Evolutionary conservation across 2,113 vertebrate species (phyloP).

Genomic region (Gobius niger): DNA sequence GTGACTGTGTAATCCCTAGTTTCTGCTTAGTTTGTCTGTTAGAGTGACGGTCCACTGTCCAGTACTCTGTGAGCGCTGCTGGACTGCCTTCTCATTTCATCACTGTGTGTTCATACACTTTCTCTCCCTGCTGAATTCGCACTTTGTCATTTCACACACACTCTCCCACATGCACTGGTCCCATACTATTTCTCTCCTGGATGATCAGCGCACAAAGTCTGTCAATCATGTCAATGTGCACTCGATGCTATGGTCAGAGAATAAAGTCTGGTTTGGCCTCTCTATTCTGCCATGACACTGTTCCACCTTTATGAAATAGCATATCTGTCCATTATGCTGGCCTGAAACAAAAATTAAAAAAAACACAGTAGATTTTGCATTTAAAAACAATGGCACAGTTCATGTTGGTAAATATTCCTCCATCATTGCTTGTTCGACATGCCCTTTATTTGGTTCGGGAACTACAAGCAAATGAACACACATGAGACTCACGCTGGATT

Average conservation of each 20-base stretch:
- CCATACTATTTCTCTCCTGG: constrained; percentile 57
- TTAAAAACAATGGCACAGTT: too few relatives aligned
- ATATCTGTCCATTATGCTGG: background rate
- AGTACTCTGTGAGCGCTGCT: constrained; percentile 38
- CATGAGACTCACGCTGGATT: too few relatives aligned
- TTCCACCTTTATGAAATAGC: background rate
- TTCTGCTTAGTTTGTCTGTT: constrained; percentile 17
- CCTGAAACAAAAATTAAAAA: too few relatives aligned
- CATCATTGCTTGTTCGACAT: too few relatives aligned
- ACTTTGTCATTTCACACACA: constrained; percentile 55
- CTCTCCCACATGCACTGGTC: constrained; percentile 23
- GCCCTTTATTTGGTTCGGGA: too few relatives aligned
- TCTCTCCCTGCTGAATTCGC: constrained; percentile 48
- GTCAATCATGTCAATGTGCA: constrained; percentile 60
- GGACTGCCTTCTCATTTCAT: constrained; percentile 53
- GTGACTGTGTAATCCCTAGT: background rate
- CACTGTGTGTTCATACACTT: constrained; percentile 41
- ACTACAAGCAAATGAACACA: too few relatives aligned
- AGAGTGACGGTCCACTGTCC: constrained; percentile 23
- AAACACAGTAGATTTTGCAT: too few relatives aligned
- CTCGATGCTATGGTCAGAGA: constrained; percentile 50
- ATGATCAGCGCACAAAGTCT: constrained; percentile 67
- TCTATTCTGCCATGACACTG: constrained; percentile 23
- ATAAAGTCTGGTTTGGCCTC: constrained; percentile 28
- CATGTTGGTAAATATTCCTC: too few relatives aligned